Percentiles rank a stretch among this genome's conserved stretches.
These are phyloP conservation scores for Hydrophis major DNA, from an alignment of 2,797 vertebrate genomes.

Conservation along the genomic window DNA sequence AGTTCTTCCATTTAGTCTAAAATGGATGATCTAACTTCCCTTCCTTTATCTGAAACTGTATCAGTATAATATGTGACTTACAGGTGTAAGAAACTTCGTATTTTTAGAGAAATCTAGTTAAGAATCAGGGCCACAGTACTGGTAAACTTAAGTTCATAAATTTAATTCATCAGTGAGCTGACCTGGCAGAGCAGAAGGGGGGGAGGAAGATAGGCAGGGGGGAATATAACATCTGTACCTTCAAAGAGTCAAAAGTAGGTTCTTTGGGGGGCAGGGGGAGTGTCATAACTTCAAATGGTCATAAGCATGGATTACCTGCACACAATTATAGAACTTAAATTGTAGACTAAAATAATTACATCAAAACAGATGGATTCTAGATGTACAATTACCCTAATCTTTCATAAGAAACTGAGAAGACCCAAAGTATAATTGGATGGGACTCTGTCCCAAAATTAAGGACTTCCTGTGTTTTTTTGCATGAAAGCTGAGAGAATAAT, in stretches of 20 bases:
- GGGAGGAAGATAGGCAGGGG: not conserved
- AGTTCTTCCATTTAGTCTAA: no score
- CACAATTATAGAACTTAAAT: not conserved
- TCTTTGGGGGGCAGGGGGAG: not conserved
- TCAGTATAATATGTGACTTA: not conserved
- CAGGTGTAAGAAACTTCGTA: not conserved
- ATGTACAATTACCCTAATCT: not conserved
- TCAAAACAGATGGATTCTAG: not conserved
- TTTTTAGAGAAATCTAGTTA: not conserved
- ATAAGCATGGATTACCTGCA: not conserved
- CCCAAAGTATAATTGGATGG: not conserved
- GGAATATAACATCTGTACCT: not conserved
- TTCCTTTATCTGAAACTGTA: not conserved
- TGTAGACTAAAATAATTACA: not conserved
- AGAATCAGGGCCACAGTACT: not conserved
- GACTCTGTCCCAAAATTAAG: not conserved
- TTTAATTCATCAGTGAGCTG: not conserved
- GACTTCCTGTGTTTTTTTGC: not conserved
- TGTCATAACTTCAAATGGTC: not conserved
- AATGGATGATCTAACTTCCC: not conserved
- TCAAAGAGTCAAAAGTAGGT: not conserved
- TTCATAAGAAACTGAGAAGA: not conserved
- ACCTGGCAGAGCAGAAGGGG: not conserved
- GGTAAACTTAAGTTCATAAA: not conserved
- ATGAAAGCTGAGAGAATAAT: not conserved